Conservation (phyloP, 2,797 vertebrate species). For the Hyperoplus lanceolatus region DNA sequence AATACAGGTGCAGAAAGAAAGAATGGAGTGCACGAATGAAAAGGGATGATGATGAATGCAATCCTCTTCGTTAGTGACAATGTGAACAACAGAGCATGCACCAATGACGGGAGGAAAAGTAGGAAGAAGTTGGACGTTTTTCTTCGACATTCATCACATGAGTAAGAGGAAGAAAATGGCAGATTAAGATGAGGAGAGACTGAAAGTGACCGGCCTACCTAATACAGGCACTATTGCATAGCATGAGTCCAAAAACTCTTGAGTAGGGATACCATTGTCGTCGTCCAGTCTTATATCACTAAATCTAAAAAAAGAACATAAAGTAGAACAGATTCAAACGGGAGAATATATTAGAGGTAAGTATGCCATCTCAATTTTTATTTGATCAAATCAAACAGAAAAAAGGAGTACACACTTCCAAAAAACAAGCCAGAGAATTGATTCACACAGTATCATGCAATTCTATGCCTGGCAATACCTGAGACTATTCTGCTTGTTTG, state of each 20-base stretch:
- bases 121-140: not conserved
- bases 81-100: slow-evolving; percentile 55
- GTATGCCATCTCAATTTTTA: slow-evolving; percentile 75
- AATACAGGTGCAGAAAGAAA: slow-evolving; percentile 27
- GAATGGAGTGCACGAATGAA: slow-evolving; percentile 19
- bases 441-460: slow-evolving; percentile 70
- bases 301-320: slow-evolving; percentile 89
- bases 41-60: slow-evolving; percentile 11
- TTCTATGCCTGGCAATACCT: slow-evolving; percentile 55
- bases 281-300: slow-evolving; percentile 96
- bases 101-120: not conserved
- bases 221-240: slow-evolving; percentile 98
- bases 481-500: slow-evolving; percentile 50
- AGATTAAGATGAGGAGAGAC: slow-evolving; percentile 60
- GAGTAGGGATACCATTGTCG: slow-evolving; percentile 95
- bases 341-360: slow-evolving; percentile 71
- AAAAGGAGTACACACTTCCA: slow-evolving; percentile 70
- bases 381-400: slow-evolving; percentile 78
- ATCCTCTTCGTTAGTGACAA: slow-evolving; percentile 18
- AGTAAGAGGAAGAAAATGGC: slow-evolving; percentile 34
- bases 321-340: slow-evolving; percentile 82
- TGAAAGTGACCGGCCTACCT: slow-evolving; percentile 88
- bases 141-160: slow-evolving; percentile 17
- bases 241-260: slow-evolving; percentile 97
- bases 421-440: slow-evolving; percentile 66